Evolutionary conservation across 2,113 vertebrate species (phyloP).

Genomic region (Hippocampus guttulatus): DNA sequence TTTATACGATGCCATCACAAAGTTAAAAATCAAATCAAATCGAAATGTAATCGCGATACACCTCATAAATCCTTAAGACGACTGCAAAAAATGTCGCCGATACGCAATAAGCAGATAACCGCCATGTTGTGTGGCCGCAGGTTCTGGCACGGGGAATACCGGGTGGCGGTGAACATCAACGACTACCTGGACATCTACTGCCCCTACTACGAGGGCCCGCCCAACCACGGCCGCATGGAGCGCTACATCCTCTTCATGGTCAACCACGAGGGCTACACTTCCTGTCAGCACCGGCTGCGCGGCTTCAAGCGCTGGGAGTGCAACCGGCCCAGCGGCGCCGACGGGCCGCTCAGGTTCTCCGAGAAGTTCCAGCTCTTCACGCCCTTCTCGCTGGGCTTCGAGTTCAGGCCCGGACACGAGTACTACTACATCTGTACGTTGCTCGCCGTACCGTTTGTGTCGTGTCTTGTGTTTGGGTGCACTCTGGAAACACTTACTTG

Average conservation of each 20-base stretch:
- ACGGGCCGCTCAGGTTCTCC: conserved; percentile 90
- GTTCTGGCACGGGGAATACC: conserved; percentile 89
- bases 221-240: conserved; percentile 85
- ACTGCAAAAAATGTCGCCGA: background rate
- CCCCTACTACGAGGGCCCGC: conserved; percentile 86
- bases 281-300: conserved; percentile 89
- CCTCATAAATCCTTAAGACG: conserved; percentile 38
- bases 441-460: background rate
- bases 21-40: background rate
- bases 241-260: conserved; percentile 95
- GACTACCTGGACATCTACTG: conserved; percentile 98
- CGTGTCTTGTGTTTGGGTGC: background rate
- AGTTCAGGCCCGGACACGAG: conserved; percentile 92
- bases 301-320: conserved; percentile 98
- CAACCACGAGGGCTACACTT: conserved; percentile 84
- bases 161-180: conserved; percentile 93
- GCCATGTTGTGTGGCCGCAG: conserved; percentile 59
- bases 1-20: no score
- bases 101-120: background rate
- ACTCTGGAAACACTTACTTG: background rate
- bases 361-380: conserved; percentile 99
- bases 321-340: conserved; percentile 85
- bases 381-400: conserved; percentile 94
- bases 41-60: background rate
- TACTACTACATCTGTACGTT: conserved; percentile 97